These are phyloP conservation scores for Ceuthmochares aereus DNA, from an alignment of 2,113 vertebrate species.

Conservation along the genomic window DNA sequence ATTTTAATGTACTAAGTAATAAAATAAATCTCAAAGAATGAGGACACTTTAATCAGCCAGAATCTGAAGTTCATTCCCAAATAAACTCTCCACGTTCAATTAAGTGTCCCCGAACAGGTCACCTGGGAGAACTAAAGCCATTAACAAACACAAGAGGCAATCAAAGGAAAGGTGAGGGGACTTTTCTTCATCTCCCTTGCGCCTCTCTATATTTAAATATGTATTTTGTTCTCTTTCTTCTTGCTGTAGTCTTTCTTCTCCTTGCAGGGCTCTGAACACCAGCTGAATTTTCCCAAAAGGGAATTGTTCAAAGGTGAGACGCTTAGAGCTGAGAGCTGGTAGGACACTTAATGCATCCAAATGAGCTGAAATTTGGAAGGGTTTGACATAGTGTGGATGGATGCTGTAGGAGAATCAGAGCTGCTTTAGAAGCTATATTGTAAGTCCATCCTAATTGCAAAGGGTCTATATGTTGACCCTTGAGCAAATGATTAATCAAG, in stretches of 20 bases:
- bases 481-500: background rate
- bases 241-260: background rate
- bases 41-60: background rate
- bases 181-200: background rate
- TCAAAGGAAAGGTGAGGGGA: constrained; percentile 17
- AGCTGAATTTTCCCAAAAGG: background rate
- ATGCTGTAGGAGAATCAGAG: background rate
- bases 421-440: background rate
- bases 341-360: background rate
- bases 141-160: constrained; percentile 17
- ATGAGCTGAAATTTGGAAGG: background rate
- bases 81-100: background rate
- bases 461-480: background rate
- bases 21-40: background rate
- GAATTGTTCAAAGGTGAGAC: constrained; percentile 12
- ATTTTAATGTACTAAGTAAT: background rate
- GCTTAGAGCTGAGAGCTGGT: background rate
- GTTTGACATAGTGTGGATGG: background rate
- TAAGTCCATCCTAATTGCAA: background rate
- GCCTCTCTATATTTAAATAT: constrained; percentile 24
- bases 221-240: background rate
- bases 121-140: background rate
- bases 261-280: background rate
- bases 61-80: background rate
- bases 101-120: background rate